A percentile compares a stretch with the other conserved stretches of the same genome.
phyloP scores from a whole-genome alignment of 2,113 vertebrate genomes.

The Ammodytes marinus region DNA sequence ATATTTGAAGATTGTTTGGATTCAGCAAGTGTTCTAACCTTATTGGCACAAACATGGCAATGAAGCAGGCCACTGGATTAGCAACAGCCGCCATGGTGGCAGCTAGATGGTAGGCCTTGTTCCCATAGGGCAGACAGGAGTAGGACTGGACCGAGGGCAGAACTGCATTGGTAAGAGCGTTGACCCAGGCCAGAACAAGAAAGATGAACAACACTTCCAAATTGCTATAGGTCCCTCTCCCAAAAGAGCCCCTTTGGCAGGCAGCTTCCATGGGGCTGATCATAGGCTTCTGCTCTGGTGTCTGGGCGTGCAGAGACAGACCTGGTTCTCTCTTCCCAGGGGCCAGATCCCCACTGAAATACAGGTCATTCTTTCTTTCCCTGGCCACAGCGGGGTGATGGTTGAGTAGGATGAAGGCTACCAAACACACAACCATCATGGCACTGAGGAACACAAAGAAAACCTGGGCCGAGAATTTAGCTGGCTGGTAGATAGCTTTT shows the following conservation, averaged over 20 bases:
- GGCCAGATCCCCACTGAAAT: slow-evolving; percentile 56
- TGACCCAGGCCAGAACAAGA: slow-evolving; percentile 87
- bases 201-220: slow-evolving; percentile 83
- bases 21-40: slow-evolving; percentile 73
- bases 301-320: slow-evolving; percentile 63
- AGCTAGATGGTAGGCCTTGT: slow-evolving; percentile 86
- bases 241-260: slow-evolving; percentile 69
- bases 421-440: slow-evolving; percentile 86
- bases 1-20: neutral
- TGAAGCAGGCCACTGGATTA: slow-evolving; percentile 89
- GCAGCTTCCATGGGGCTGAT: slow-evolving; percentile 51
- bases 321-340: slow-evolving; percentile 71
- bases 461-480: slow-evolving; percentile 83
- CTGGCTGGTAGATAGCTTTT: slow-evolving; percentile 79
- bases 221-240: slow-evolving; percentile 73
- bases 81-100: slow-evolving; percentile 86
- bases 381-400: slow-evolving; percentile 79
- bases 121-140: slow-evolving; percentile 90
- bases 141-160: slow-evolving; percentile 89
- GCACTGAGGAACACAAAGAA: slow-evolving; percentile 88
- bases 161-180: slow-evolving; percentile 88
- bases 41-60: slow-evolving; percentile 85
- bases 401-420: slow-evolving; percentile 86
- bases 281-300: slow-evolving; percentile 84
- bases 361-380: slow-evolving; percentile 72